A percentile compares a stretch with the other conserved stretches of the same genome.
phyloP scores from a whole-genome alignment of 1,140 invertebrate genomes.

The Armadillidium nasatum region DNA sequence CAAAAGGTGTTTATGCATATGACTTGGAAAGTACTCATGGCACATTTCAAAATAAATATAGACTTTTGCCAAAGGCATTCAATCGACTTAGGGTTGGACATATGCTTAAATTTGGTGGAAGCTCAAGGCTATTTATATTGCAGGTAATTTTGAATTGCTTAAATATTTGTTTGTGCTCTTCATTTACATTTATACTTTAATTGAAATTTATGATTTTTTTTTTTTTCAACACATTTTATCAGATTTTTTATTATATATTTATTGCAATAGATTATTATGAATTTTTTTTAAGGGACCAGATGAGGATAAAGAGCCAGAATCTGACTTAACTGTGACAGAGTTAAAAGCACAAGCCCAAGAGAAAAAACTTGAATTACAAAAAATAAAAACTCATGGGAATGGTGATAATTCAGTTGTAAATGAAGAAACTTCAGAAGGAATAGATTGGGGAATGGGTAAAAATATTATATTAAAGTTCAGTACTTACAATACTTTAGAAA shows the following conservation, averaged over 20 bases:
- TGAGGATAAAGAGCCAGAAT: constrained; percentile 80
- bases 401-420: constrained; percentile 26
- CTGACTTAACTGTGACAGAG: constrained; percentile 71
- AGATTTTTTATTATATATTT: too few relatives aligned
- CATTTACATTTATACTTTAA: too few relatives aligned
- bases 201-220: too few relatives aligned
- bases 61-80: constrained; percentile 69
- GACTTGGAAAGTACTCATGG: constrained; percentile 93
- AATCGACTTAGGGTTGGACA: constrained; percentile 76
- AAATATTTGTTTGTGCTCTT: not conserved
- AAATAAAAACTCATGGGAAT: constrained; percentile 45
- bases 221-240: too few relatives aligned
- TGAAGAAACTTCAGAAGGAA: constrained; percentile 63
- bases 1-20: constrained; percentile 79
- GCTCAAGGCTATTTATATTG: constrained; percentile 76
- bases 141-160: constrained; percentile 49
- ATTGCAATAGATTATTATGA: too few relatives aligned
- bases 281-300: constrained; percentile 76
- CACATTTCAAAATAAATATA: constrained; percentile 83
- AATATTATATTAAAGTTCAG: too few relatives aligned
- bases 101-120: constrained; percentile 86
- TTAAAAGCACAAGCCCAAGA: constrained; percentile 62
- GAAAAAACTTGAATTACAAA: constrained; percentile 57
- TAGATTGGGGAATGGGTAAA: constrained; percentile 85
- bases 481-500: not conserved